These are phyloP conservation scores for Vesta saturnalis DNA, from an alignment of 2,888 invertebrate genomes.

Conservation along the genomic window DNA sequence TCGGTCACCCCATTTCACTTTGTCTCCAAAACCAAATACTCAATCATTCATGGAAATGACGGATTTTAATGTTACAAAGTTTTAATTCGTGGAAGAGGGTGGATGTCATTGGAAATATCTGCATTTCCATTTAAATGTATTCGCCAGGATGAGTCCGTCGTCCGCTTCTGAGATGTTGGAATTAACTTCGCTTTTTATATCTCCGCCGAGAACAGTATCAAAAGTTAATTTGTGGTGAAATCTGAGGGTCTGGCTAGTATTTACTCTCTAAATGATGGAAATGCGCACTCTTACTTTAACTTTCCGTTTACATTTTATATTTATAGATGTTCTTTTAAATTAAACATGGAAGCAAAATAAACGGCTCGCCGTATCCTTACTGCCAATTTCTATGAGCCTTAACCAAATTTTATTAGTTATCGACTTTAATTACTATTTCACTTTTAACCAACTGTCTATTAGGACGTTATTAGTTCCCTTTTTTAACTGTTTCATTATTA, in stretches of 20 bases:
- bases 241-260: slow-evolving; percentile 58
- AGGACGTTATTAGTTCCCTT: too few relatives aligned
- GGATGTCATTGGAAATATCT: slow-evolving; percentile 59
- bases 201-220: slow-evolving; percentile 62
- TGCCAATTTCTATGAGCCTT: background rate
- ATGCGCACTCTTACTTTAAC: slow-evolving; percentile 52
- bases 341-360: slow-evolving; percentile 42
- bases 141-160: slow-evolving; percentile 49
- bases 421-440: background rate
- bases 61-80: slow-evolving; percentile 62
- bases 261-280: slow-evolving; percentile 60
- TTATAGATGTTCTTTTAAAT: slow-evolving; percentile 54
- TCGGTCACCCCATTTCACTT: slow-evolving; percentile 53
- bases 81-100: slow-evolving; percentile 57
- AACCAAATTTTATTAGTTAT: slow-evolving; percentile 6
- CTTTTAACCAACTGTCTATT: background rate
- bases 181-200: slow-evolving; percentile 62
- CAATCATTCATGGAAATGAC: slow-evolving; percentile 63
- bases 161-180: slow-evolving; percentile 53
- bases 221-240: slow-evolving; percentile 64
- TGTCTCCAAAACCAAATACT: slow-evolving; percentile 59
- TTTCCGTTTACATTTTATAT: slow-evolving; percentile 54
- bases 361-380: slow-evolving; percentile 9
- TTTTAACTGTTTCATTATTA: too few relatives aligned
- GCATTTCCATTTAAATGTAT: slow-evolving; percentile 63